Percentiles rank a stretch among this genome's conserved stretches.
These are phyloP conservation scores for Ommatoiulus sabulosus DNA, from an alignment of 2,888 invertebrate genomes.

Conservation along the genomic window DNA sequence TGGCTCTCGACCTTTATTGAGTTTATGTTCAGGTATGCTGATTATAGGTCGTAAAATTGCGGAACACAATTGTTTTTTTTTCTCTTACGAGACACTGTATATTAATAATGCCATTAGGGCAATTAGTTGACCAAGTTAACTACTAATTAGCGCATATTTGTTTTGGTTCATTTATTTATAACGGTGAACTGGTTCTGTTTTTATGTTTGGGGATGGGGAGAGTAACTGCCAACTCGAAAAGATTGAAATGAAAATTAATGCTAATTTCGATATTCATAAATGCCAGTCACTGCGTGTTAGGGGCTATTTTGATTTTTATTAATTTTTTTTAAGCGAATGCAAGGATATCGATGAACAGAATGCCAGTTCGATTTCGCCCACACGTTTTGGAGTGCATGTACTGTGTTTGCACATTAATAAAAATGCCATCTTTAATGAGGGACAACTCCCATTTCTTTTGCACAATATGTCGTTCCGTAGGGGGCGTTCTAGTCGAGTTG, in stretches of 20 bases:
- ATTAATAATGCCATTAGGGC: background rate
- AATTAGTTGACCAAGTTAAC: constrained; percentile 13
- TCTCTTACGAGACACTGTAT: background rate
- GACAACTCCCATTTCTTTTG: background rate
- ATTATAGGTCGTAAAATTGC: constrained; percentile 9
- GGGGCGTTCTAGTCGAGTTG: background rate
- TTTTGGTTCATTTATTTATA: background rate
- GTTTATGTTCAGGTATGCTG: background rate
- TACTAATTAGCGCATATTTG: background rate
- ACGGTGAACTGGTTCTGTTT: background rate
- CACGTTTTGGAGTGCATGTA: background rate
- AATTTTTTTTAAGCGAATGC: background rate
- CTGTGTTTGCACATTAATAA: background rate
- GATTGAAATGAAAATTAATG: background rate
- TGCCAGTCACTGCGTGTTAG: background rate
- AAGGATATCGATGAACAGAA: background rate
- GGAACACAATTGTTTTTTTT: background rate
- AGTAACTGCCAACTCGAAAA: background rate
- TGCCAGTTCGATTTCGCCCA: background rate
- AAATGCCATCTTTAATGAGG: background rate
- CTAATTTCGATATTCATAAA: background rate
- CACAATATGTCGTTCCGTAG: background rate
- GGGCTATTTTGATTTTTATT: background rate
- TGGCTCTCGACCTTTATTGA: background rate
- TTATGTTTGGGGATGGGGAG: background rate